Conservation (phyloP, 2,113 vertebrate genomes). For the Brienomyrus longianalis region DNA sequence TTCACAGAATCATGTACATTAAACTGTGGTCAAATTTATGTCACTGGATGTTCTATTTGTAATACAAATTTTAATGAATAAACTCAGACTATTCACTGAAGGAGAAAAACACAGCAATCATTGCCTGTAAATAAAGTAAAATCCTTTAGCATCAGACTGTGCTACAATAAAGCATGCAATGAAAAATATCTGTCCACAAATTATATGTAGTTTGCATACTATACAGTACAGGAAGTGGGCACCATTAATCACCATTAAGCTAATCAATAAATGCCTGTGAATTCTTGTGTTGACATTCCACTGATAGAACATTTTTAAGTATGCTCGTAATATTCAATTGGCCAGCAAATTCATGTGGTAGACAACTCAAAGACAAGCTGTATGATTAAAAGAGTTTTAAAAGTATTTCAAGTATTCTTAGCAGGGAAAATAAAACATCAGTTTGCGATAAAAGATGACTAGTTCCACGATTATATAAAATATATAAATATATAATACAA, state of each 20-base stretch:
- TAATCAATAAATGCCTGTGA: background rate
- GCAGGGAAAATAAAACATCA: background rate
- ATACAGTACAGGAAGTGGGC: background rate
- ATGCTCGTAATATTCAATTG: background rate
- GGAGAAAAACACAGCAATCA: slow-evolving; percentile 4
- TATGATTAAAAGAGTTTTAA: background rate
- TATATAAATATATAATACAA: too few relatives aligned
- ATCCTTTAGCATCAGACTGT: background rate
- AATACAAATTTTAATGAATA: background rate
- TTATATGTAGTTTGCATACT: background rate
- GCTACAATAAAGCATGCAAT: background rate
- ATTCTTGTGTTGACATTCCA: background rate
- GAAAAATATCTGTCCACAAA: background rate
- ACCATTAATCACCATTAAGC: background rate
- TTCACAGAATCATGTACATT: background rate
- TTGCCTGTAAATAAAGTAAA: background rate
- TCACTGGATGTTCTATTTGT: background rate
- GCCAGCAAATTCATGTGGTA: background rate
- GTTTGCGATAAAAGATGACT: background rate
- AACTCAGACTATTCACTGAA: background rate
- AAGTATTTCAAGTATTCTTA: background rate
- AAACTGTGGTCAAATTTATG: background rate
- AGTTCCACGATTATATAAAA: background rate
- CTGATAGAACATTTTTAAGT: background rate
- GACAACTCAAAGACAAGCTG: background rate